Evolutionary conservation across 1,140 invertebrate species (phyloP), one percentile per base, ranked within the genome.

Genomic region (Danaus plexippus): DNA sequence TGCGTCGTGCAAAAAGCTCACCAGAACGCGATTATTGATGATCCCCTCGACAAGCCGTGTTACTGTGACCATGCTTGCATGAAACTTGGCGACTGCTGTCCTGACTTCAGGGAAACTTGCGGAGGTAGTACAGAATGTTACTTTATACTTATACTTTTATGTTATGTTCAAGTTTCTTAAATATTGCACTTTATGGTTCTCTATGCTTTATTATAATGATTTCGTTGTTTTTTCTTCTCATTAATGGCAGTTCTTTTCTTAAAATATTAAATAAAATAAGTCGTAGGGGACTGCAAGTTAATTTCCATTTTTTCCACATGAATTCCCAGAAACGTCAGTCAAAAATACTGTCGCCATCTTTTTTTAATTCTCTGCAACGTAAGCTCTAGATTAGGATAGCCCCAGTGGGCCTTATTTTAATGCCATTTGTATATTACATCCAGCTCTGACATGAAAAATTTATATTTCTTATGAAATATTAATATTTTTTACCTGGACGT

Each of bases 41-140:
- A 93, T 64, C 81, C 93, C 49, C 91, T 89, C 61, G 94, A 95
- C 69, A 94, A 95, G 71, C 94, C 94, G 0, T 96, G 95, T 77
- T 96, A 96, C 73, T 96, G 95, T 84, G 95, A 96, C 83, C 94
- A 96, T 75, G 94, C 94, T 40, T 96, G 95, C 74, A 88, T 96
- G 64, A 95, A 94, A 71, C 87, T 96, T 5, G 94, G 93, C 43
- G 95, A 96, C 66, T 96, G 95, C 80, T 96, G 95, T 84, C 84
- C 90, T 2, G 95, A 96, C 77, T 96, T 95, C 75, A 93, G 94
- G 75, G 90, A 94, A 57, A 92, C 94, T 59, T 96, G 95, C 73
- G 93, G 93, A 87, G 95, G 95, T 96, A 87, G 69, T 69, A 54
- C 43, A 47, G 3, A n/a, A 52, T 18, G 32, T 46, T 41, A n/a